Conservation (phyloP, 1,140 invertebrate genomes). For the Drosophila murphyi region DNA sequence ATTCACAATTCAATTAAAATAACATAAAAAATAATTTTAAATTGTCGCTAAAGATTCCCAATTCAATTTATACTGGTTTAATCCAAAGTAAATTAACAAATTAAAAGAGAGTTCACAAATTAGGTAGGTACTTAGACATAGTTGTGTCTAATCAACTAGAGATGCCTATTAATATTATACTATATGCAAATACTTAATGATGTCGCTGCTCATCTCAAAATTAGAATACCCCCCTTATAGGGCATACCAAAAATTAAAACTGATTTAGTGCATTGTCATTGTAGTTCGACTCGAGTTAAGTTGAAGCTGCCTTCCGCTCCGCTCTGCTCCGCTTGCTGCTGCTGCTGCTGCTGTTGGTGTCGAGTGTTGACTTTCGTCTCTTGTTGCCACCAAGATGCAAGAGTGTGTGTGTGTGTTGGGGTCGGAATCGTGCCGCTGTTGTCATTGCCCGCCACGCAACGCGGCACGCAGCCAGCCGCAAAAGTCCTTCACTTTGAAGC, state of each 20-base stretch:
- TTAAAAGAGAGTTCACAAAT: too few relatives aligned
- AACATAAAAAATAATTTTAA: too few relatives aligned
- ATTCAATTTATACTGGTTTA: too few relatives aligned
- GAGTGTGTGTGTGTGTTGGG: background rate
- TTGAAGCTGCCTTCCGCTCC: constrained; percentile 6
- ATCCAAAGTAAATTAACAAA: too few relatives aligned
- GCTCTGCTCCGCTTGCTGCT: background rate
- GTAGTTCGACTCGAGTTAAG: constrained; percentile 37
- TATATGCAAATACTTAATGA: too few relatives aligned
- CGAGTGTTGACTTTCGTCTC: constrained; percentile 82
- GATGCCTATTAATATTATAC: too few relatives aligned
- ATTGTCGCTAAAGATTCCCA: too few relatives aligned
- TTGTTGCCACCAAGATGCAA: constrained; percentile 49
- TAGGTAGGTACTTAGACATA: too few relatives aligned
- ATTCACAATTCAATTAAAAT: too few relatives aligned
- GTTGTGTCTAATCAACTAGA: too few relatives aligned
- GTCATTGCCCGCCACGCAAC: constrained; percentile 57
- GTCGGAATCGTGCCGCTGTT: constrained; percentile 47
- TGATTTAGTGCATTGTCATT: constrained; percentile 78
- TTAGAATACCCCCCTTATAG: background rate
- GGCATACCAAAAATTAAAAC: constrained; percentile 31
- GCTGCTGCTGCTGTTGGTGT: constrained; percentile 50
- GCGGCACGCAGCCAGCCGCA: constrained; percentile 50
- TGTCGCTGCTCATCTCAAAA: background rate
- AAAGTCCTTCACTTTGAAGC: constrained; percentile 79